Evolutionary conservation across 2,888 invertebrate species (phyloP), one percentile per base, ranked within the genome.

Genomic region (Amblyjoppa proteus): DNA sequence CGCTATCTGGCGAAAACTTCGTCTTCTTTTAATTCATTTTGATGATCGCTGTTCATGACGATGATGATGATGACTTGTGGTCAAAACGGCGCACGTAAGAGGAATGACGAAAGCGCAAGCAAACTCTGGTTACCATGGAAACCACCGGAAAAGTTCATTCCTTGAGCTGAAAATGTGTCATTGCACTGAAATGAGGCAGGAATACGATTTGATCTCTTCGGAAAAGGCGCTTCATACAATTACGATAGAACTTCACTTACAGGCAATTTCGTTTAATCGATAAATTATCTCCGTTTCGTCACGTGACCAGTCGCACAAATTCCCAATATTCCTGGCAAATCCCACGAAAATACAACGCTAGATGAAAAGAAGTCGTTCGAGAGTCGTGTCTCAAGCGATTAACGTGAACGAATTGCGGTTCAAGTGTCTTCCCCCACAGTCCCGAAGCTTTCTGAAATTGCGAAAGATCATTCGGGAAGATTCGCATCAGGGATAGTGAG

Each of bases 371-470:
- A 13, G 7, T 49, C 9, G 41, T 38, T 51, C 38, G 68, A 4
- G 45, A 61, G 49, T 61, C 25, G 2, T 31, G 41, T 49, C 31
- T 28, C n/a, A 25, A 34, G 34, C 64, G 53, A 74, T 68, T 45
- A 69, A 56, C 34, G 34, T 45, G 45, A n/a, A 41, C n/a, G 34
- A 56, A 56, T 74, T 28, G 7, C 34, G 1, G 34, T 25, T 66
- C 31, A 11, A 51, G 25, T 11, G 38, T 16, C 68, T 28, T 68
- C n/a, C 49, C 5, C 2, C 20, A 28, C n/a, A 49, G 13, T 6
- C 28, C 13, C 5, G 38, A 69, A 31, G 4, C 20, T 69, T 75
- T 71, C 53, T 13, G n/a, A 70, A 76, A 83, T 71, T 76, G 38
- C 53, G 64, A 25, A 38, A 49, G 25, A 64, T 53, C 56, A 28